Percentiles rank a stretch among this genome's conserved stretches.
These are phyloP conservation scores for Sthenelais limicola DNA, from an alignment of 2,888 invertebrate genomes.

Conservation along the genomic window DNA sequence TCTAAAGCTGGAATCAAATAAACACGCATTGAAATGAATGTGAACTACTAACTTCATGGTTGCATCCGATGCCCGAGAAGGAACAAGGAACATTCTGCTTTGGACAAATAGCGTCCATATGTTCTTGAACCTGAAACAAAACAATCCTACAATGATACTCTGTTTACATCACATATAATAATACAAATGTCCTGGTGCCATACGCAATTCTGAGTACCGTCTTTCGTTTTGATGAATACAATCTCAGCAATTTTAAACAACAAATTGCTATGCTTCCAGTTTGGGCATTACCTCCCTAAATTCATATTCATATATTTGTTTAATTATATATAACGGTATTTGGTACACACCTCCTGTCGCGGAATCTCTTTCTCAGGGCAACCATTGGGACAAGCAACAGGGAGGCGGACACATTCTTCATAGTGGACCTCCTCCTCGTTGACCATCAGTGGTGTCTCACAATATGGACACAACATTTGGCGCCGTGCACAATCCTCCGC, in stretches of 20 bases:
- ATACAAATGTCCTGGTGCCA: no score
- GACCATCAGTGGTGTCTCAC: conserved; percentile 51
- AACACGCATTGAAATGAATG: background rate
- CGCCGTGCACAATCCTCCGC: conserved; percentile 60
- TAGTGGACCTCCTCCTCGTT: conserved; percentile 58
- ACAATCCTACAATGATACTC: background rate
- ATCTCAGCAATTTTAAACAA: no score
- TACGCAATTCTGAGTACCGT: no score
- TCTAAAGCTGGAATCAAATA: no score
- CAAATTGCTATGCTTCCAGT: no score
- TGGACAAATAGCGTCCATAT: conserved; percentile 59
- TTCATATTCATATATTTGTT: no score
- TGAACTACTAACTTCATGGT: conserved; percentile 50
- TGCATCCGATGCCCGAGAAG: conserved; percentile 59
- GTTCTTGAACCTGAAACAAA: conserved; percentile 53
- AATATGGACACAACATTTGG: conserved; percentile 58
- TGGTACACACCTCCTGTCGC: conserved; percentile 58
- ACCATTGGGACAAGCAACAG: conserved; percentile 61
- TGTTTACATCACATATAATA: background rate
- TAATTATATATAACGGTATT: no score
- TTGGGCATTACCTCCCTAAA: no score
- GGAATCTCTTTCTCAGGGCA: conserved; percentile 58
- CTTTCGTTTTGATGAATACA: no score
- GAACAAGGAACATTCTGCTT: conserved; percentile 59
- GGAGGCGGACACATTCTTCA: conserved; percentile 56